These are phyloP conservation scores for Eucidaris tribuloides DNA, from an alignment of 35 echinoderm and acorn worm genomes.

Conservation along the genomic window DNA sequence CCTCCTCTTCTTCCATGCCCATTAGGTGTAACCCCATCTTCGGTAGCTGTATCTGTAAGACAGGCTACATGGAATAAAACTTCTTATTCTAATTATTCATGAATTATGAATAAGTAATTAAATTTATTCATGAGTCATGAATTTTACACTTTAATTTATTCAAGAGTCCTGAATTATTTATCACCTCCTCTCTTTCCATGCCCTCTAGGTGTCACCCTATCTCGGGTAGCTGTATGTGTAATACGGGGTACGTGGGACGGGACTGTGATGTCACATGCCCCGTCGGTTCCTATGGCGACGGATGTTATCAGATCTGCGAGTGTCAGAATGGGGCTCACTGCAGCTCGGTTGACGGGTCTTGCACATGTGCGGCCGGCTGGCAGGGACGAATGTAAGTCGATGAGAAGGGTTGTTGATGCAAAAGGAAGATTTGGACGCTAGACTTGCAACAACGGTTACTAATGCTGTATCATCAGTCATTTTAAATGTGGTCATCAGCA, in stretches of 20 bases:
- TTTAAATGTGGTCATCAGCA: no score
- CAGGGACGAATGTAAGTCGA: conserved; percentile 71
- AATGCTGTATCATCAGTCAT: no score
- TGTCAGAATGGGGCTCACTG: conserved; percentile 78
- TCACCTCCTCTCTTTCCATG: background rate
- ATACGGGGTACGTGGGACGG: conserved; percentile 62
- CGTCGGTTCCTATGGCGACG: conserved; percentile 49
- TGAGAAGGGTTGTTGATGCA: no score
- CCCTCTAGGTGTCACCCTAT: conserved; percentile 54
- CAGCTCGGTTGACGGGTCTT: conserved; percentile 57
- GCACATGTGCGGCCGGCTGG: conserved; percentile 65
- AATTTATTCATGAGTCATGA: background rate
- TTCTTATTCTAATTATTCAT: background rate
- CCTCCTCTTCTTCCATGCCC: no score
- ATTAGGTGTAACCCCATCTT: no score
- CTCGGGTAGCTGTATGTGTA: conserved; percentile 76
- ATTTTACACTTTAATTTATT: background rate
- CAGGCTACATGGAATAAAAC: background rate
- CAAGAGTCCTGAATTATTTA: background rate
- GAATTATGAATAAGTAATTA: no score
- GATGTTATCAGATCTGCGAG: conserved; percentile 64
- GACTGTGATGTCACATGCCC: conserved; percentile 57
- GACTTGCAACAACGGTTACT: no score
- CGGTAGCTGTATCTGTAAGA: no score
- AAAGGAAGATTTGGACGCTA: no score